phyloP scores from a whole-genome alignment of 2,888 invertebrate species.

The Chrysopilus asiliformis region DNA sequence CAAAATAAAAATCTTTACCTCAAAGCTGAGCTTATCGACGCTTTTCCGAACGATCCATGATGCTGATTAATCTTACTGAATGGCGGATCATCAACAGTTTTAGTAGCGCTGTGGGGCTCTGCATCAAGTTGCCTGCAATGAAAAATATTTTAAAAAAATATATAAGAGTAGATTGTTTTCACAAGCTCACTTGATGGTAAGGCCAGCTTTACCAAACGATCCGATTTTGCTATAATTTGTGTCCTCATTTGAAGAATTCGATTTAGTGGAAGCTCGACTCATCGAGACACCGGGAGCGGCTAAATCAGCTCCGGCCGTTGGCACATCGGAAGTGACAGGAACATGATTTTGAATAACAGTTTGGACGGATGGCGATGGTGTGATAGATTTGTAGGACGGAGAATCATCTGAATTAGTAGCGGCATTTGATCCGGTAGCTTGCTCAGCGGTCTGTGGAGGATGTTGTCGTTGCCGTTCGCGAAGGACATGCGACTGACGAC shows the following conservation, averaged over 20 bases:
- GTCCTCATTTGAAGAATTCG: conserved; percentile 35
- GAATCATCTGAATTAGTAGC: conserved; percentile 9
- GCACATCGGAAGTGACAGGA: conserved; percentile 1
- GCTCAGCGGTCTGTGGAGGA: conserved; percentile 2
- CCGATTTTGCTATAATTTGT: conserved; percentile 31
- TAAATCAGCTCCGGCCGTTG: conserved; percentile 2
- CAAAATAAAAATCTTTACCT: too few relatives aligned
- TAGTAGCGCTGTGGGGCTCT: conserved; percentile 28
- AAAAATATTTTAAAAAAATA: background rate
- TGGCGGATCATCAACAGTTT: conserved; percentile 35
- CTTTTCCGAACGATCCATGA: conserved; percentile 36
- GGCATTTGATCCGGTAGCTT: conserved; percentile 19
- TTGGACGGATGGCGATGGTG: conserved; percentile 33
- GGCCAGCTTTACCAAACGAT: conserved; percentile 38
- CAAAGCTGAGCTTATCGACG: conserved; percentile 35
- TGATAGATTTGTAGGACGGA: conserved; percentile 17
- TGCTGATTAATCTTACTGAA: conserved; percentile 29
- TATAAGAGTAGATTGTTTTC: conserved; percentile 1
- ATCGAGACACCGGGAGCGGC: conserved; percentile 19
- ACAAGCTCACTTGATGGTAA: conserved; percentile 29
- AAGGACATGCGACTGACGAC: conserved; percentile 78
- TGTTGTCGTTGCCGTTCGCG: conserved; percentile 55
- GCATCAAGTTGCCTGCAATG: conserved; percentile 16
- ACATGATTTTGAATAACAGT: conserved; percentile 31
- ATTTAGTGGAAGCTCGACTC: conserved; percentile 35